A percentile compares a stretch with the other conserved stretches of the same genome.
Conservation (phyloP, 92 coral and sea anemone species). For the Muricea muricata region DNA sequence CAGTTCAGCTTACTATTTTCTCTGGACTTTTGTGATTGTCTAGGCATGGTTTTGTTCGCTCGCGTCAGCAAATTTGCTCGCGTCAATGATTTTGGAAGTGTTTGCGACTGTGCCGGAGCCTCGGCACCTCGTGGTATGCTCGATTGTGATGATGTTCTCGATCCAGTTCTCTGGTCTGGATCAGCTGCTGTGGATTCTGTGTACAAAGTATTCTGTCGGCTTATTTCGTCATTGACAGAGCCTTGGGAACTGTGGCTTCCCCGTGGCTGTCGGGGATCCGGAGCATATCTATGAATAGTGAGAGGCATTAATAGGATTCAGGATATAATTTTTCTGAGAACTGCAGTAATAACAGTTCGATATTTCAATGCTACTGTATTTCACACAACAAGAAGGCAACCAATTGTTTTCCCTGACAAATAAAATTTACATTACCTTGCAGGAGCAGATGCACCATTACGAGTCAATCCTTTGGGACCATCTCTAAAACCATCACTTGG, state of each 20-base stretch:
- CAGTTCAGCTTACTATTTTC: conserved; percentile 76
- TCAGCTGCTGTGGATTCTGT: conserved; percentile 14
- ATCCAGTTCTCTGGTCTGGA: conserved; percentile 41
- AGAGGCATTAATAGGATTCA: no score
- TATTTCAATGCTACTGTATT: no score
- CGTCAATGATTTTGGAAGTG: conserved; percentile 57
- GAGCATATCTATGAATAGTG: not conserved
- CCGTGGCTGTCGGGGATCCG: conserved; percentile 23
- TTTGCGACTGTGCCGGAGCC: conserved; percentile 83
- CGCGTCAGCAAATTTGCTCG: conserved; percentile 47
- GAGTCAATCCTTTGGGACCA: conserved; percentile 20
- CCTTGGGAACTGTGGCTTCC: conserved; percentile 44
- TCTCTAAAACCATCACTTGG: not conserved
- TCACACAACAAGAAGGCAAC: no score
- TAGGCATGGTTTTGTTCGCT: conserved; percentile 72
- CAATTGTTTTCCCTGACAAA: no score
- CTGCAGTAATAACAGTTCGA: no score
- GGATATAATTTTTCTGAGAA: no score
- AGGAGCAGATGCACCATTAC: no score
- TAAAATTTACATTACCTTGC: no score
- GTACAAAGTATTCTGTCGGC: not conserved
- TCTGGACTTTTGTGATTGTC: conserved; percentile 73
- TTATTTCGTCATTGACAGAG: conserved; percentile 10
- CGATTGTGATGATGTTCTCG: conserved; percentile 78
- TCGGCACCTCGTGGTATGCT: conserved; percentile 70